A percentile compares a stretch with the other conserved stretches of the same genome.
These are phyloP conservation scores for Sebastes hubbsi DNA, from an alignment of 2,797 vertebrate genomes.

Conservation along the genomic window DNA sequence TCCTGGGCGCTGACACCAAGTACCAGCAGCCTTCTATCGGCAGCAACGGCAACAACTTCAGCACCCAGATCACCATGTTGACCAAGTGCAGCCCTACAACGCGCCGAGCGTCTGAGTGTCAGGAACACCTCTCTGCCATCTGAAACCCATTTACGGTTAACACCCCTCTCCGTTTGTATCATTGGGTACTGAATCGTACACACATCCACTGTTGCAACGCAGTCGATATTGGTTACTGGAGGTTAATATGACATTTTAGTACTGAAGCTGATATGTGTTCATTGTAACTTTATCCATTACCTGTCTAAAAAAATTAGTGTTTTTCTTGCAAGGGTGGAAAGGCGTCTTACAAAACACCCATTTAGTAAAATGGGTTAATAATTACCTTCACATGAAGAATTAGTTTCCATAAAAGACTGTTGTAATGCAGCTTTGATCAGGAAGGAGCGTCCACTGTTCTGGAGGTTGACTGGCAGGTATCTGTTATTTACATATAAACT, in stretches of 20 bases:
- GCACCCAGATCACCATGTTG: conserved; percentile 96
- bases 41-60: conserved; percentile 94
- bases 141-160: conserved; percentile 42
- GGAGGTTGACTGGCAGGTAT: background rate
- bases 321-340: conserved; percentile 1
- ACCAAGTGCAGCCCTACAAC: conserved; percentile 90
- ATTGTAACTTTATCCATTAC: conserved; percentile 5
- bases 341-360: background rate
- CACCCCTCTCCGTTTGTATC: background rate
- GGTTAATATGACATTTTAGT: conserved; percentile 12
- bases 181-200: background rate
- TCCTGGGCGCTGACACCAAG: conserved; percentile 87
- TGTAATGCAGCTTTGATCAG: background rate
- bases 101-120: conserved; percentile 77
- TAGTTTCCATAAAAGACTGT: background rate
- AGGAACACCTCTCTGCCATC: conserved; percentile 75
- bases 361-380: background rate
- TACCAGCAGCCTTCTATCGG: conserved; percentile 91
- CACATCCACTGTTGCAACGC: background rate
- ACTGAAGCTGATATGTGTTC: conserved; percentile 14
- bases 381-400: background rate
- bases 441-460: background rate
- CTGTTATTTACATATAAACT: background rate
- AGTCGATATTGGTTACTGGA: conserved; percentile 11
- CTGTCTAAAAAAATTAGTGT: background rate